Evolutionary conservation across 2,113 vertebrate genomes (phyloP).

Genomic region (Microcebus jonahi): DNA sequence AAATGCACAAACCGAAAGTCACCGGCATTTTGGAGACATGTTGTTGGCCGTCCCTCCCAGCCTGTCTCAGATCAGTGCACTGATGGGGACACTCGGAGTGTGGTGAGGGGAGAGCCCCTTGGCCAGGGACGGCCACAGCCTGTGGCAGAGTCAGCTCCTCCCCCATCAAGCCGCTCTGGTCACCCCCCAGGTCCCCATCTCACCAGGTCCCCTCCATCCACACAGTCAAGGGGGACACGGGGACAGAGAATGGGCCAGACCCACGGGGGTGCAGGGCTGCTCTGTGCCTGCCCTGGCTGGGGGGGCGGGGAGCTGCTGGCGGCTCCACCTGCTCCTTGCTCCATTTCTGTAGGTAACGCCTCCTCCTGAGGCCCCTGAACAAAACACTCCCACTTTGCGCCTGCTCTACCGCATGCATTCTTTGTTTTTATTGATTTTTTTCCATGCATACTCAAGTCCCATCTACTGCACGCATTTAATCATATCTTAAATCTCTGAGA

Average conservation of each 20-base stretch:
- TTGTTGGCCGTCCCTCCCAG: too few species aligned
- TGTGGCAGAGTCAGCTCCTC: too few species aligned
- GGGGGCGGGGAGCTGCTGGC: fast-evolving
- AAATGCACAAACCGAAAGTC: too few species aligned
- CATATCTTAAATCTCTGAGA: background rate
- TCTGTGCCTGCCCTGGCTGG: background rate
- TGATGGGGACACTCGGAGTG: too few species aligned
- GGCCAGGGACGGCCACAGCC: too few species aligned
- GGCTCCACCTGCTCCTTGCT: background rate
- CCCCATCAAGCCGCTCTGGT: fast-evolving
- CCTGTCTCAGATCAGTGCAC: too few species aligned
- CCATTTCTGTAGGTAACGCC: background rate
- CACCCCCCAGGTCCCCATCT: fast-evolving
- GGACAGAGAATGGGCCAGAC: background rate
- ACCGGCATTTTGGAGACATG: too few species aligned
- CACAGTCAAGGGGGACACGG: fast-evolving
- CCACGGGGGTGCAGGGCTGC: background rate
- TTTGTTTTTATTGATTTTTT: too few species aligned
- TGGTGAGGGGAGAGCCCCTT: too few species aligned
- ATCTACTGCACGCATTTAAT: background rate
- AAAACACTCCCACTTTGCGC: background rate
- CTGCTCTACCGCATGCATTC: background rate
- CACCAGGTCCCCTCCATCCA: background rate
- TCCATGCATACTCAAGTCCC: too few species aligned
- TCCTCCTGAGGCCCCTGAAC: conserved; percentile 49